phyloP scores from a whole-genome alignment of 1,140 invertebrate species.

The Cardiocondyla obscurior region DNA sequence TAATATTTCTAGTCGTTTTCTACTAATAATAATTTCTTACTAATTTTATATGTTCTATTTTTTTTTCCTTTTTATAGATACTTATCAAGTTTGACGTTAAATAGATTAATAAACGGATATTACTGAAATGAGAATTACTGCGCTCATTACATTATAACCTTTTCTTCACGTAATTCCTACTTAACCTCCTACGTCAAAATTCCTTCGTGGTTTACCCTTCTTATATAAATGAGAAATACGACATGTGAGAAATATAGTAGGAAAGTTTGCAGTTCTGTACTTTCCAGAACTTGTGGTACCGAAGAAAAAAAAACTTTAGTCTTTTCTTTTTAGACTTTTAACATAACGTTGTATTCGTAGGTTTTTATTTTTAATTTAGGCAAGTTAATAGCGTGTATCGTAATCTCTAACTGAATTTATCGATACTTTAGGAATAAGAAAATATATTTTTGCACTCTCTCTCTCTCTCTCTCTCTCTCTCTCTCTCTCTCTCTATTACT shows the following conservation, averaged over 20 bases:
- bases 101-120: slow-evolving; percentile 36
- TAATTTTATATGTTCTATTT: not conserved
- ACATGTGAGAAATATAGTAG: not conserved
- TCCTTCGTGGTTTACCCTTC: slow-evolving; percentile 14
- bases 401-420: not conserved
- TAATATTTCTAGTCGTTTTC: not conserved
- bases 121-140: slow-evolving; percentile 30
- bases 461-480: not conserved
- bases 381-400: not conserved
- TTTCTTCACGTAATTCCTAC: slow-evolving; percentile 37
- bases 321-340: not conserved
- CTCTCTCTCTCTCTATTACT: not conserved
- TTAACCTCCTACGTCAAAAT: slow-evolving; percentile 40
- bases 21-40: not conserved
- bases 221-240: slow-evolving; percentile 24
- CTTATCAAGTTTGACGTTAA: slow-evolving; percentile 6
- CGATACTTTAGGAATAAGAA: not conserved
- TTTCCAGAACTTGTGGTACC: not conserved
- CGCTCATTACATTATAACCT: slow-evolving; percentile 25
- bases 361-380: not conserved
- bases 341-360: too few relatives aligned
- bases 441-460: not conserved
- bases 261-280: not conserved
- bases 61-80: not conserved
- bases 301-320: not conserved